Evolutionary conservation across 2,113 vertebrate species (phyloP).

Genomic region (rabbit (Oryctolagus cuniculus)): mOryCun1.1 NC_091445.1:26484501-26485000

Average conservation of each 20-base stretch:
- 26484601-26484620: not conserved
- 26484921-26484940: not conserved
- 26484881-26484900: not conserved
- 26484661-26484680: not conserved
- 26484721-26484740: not conserved
- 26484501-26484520: not conserved
- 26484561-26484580: not conserved
- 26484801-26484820: not conserved
- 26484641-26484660: not conserved
- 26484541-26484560: not conserved
- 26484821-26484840: not conserved
- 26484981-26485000: not conserved
- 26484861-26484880: not conserved
- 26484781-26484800: not conserved
- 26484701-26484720: not conserved
- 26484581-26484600: not conserved
- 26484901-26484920: not conserved
- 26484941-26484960: not conserved
- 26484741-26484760: not conserved
- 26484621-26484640: not conserved
- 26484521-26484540: not conserved
- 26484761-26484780: constrained; percentile 11
- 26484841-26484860: not conserved
- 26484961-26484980: not conserved
- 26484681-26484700: not conserved